Evolutionary conservation across 2,113 vertebrate genomes (phyloP), one percentile per base, ranked within the genome.

Genomic region (Urocynchramus pylzowi): DNA sequence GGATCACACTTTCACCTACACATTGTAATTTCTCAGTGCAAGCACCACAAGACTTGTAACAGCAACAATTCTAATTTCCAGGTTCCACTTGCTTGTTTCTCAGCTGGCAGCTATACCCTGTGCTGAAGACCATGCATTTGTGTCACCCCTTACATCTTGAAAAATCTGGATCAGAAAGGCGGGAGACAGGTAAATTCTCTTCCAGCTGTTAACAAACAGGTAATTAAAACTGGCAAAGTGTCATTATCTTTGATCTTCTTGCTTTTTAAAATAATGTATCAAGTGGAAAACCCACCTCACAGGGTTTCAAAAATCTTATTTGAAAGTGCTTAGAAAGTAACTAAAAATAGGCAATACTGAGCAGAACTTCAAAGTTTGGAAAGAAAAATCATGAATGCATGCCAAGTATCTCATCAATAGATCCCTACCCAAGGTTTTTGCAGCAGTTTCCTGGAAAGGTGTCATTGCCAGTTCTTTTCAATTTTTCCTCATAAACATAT

Each of bases 251-350:
- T 45, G 11, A 23, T 59, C 59, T 31, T 65, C 9, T 44, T 35
- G 20, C 24, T 13, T 13, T 31, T 37, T 15, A 0, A 24, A 39
- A n/a, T 69, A 42, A 28, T 28, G 21, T 24, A 86, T 80, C 9
- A 41, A 79, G 39, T 71, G 47, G 60, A 69, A 94, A 88, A 28
- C 3, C 9, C 16, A n/a, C 7, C 23, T 70, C 35, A 70, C 24
- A 68, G 53, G 23, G 74, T 37, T 70, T 60, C 22, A 56, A 57
- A 87, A 88, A 23, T 64, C 76, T 68, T 84, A 70, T 33, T 13
- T 87, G 27, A 77, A 88, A 95, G 85, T 23, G 41, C 57, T 94
- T 86, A 84, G 74, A 67, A 89, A 94, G 76, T 59, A 84, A 73
- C 23, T 74, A 70, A 89, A 95, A 90, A 53, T 20, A 81, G 59